Evolutionary conservation across 2,888 invertebrate species (phyloP), one percentile per base, ranked within the genome.

Genomic region (Adelognathus sp.): DNA sequence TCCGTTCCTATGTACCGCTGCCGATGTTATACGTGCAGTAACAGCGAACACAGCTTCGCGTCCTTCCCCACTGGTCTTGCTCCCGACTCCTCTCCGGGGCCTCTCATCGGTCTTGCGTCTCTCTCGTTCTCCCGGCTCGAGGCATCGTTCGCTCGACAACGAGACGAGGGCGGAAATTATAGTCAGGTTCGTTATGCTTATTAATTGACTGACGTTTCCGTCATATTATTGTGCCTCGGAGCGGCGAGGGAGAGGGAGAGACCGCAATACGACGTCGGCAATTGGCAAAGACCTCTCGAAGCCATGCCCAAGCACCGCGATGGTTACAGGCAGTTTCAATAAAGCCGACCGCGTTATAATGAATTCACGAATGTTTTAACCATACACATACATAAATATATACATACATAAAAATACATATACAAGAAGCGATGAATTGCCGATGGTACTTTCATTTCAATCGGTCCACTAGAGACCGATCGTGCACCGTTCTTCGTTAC

Each of bases 121-220:
- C 56, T 41, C 64, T 66, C 58, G n/a, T n/a, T 50, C 69, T 60
- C 36, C 21, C 54, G 39, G 36, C 61, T 72, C 46, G n/a, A n/a
- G n/a, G 58, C 50, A 29, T 24, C 66, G 31, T 39, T 54, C 61
- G 54, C 54, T 70, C 79, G 61, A 70, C 58, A 54, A 61, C 46
- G 58, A 29, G 61, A 88, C 88, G 88, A 90, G 88, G 86, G 86
- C 89, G 89, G 90, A 90, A 91, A 91, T 91, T 89, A 82, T 80
- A 90, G 90, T 90, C 90, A 90, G 90, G 88, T 90, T 89, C 87
- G 89, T 89, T 90, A 88, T 90, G 90, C 88, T 90, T 90, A 91
- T 91, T 91, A 91, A 91, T 91, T 91, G 90, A 90, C 90, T 91
- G 90, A 89, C 91, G 84, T 91, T 91, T 91, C 91, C 91, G 90